Conservation (phyloP, 2,113 vertebrate species). For the Odontesthes bonariensis region DNA sequence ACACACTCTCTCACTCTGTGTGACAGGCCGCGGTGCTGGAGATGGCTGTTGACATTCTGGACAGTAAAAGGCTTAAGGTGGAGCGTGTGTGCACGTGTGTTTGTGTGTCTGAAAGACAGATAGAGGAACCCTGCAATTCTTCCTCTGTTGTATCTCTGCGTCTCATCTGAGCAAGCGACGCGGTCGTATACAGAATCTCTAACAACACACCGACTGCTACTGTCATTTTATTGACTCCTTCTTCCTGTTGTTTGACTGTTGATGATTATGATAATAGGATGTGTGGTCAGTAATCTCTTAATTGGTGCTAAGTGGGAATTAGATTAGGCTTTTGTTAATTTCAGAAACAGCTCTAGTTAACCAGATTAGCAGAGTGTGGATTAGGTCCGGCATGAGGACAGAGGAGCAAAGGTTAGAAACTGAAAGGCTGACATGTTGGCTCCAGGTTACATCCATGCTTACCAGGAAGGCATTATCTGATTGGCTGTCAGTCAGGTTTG, state of each 20-base stretch:
- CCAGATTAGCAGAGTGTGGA: constrained; percentile 72
- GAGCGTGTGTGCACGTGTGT: constrained; percentile 32
- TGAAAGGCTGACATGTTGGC: constrained; percentile 15
- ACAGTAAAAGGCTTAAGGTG: constrained; percentile 77
- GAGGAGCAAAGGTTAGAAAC: constrained; percentile 25
- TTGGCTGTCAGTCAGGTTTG: constrained; percentile 40
- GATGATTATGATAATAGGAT: constrained; percentile 73
- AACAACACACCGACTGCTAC: constrained; percentile 13
- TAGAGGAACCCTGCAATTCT: constrained; percentile 43
- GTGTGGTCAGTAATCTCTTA: constrained; percentile 77
- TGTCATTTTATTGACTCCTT: constrained; percentile 28
- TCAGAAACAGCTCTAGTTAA: constrained; percentile 71
- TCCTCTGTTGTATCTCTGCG: constrained; percentile 51
- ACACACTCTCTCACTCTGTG: constrained; percentile 47
- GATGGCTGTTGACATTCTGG: constrained; percentile 77
- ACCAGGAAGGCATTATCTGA: constrained; percentile 27
- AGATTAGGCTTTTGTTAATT: constrained; percentile 73
- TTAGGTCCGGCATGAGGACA: constrained; percentile 49
- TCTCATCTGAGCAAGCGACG: constrained; percentile 43
- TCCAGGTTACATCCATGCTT: constrained; percentile 21
- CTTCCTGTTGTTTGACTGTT: constrained; percentile 24
- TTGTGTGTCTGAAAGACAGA: constrained; percentile 44
- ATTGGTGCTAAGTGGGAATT: constrained; percentile 79
- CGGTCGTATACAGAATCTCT: constrained; percentile 40
- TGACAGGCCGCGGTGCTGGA: constrained; percentile 71